Evolutionary conservation across 2,113 vertebrate genomes (phyloP), one percentile per base, ranked within the genome.

Genomic region (Python bivittatus): DNA sequence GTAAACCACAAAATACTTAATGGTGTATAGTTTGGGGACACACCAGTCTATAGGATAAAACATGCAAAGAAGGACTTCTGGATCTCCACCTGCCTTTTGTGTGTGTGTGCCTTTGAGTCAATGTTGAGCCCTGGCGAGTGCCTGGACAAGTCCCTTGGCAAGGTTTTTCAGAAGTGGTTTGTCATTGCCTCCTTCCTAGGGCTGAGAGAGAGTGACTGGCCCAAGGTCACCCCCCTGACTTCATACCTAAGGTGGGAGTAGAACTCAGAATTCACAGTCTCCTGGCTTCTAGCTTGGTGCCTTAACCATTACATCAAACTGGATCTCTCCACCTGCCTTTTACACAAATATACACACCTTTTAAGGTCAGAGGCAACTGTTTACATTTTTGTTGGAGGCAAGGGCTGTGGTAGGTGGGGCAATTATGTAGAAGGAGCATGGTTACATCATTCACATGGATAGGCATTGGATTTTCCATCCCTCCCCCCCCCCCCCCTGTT

Each of bases 401-500:
- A 72, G n/a, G 6, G 13, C 68, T 72, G 68, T 72, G 15, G 68
- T 20, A 38, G 68, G 68, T 33, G 15, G n/a, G 6, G n/a, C n/a
- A 72, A 72, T 72, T 38, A 15, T 72, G 68, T 13, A 72, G 17
- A 72, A 33, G 68, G 68, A 72, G 2, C 33, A 15, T 38, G 68
- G n/a, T 72, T 72, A 38, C n/a, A 38, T 38, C 64, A 33, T 72
- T 72, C 68, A 72, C n/a, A 20, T 15, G 6, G 68, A 38, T 33
- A 33, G n/a, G n/a, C 2, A 8, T 38, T 33, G n/a, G 68, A 72
- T 72, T 38, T 72, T 72, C n/a, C n/a, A 20, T 72, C 33, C n/a
- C n/a, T 38, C 0, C 0, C 5, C 5, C 15, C 0, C 0, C 25
- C 13, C 13, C 15, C 13, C n/a, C 13, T 15, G 68, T 72, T 72